Percentiles rank a stretch among this genome's conserved stretches.
phyloP scores from a whole-genome alignment of 2,888 invertebrate genomes.

The Cosmia pyralina region DNA sequence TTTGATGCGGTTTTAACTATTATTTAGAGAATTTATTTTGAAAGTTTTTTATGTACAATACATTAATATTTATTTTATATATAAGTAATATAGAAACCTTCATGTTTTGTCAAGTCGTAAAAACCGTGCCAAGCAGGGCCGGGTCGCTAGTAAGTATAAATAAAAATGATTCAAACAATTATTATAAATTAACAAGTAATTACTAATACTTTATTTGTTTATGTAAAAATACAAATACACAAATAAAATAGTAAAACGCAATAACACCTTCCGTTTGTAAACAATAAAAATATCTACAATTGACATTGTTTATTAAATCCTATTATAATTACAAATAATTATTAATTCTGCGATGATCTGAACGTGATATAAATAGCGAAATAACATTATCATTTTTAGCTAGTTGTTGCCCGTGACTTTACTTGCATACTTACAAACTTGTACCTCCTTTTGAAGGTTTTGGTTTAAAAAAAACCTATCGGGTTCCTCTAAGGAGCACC shows the following conservation, averaged over 20 bases:
- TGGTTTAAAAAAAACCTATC: neutral
- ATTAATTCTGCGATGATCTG: conserved; percentile 24
- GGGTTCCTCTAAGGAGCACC: neutral
- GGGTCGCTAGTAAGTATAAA: too few relatives aligned
- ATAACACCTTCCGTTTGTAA: conserved; percentile 9
- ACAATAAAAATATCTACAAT: conserved; percentile 24
- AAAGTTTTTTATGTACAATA: too few relatives aligned
- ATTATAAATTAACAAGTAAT: neutral
- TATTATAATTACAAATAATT: conserved; percentile 2
- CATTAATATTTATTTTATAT: too few relatives aligned
- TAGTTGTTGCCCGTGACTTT: neutral
- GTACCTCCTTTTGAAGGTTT: neutral
- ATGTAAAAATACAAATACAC: neutral
- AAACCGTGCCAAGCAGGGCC: too few relatives aligned
- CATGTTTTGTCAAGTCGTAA: too few relatives aligned
- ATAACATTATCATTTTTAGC: neutral
- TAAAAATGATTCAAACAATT: neutral
- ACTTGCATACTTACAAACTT: neutral
- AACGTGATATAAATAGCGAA: conserved; percentile 18
- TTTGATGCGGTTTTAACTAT: too few relatives aligned
- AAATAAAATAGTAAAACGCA: conserved; percentile 20
- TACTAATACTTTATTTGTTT: neutral
- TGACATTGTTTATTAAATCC: conserved; percentile 14
- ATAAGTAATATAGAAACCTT: too few relatives aligned
- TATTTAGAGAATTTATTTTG: too few relatives aligned